A percentile compares a stretch with the other conserved stretches of the same genome.
These are phyloP conservation scores for Drosophila multiciliata DNA, from an alignment of 2,888 invertebrate genomes.

Conservation along the genomic window DNA sequence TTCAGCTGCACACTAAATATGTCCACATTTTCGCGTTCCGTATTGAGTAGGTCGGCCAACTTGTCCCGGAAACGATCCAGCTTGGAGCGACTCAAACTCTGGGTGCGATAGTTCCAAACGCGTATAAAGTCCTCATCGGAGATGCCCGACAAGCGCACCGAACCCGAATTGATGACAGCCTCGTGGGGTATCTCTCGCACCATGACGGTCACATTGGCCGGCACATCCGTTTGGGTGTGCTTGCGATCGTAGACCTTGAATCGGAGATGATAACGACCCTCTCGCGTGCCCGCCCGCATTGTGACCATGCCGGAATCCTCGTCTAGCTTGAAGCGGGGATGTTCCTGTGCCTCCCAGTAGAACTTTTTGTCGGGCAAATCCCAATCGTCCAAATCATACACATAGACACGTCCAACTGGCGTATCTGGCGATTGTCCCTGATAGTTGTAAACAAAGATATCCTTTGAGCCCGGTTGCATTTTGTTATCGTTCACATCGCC, in stretches of 20 bases:
- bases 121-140: constrained; percentile 98
- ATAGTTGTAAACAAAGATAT: constrained; percentile 98
- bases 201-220: constrained; percentile 97
- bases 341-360: constrained; percentile 95
- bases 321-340: constrained; percentile 94
- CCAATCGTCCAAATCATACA: constrained; percentile 99
- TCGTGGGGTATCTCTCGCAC: constrained; percentile 98
- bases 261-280: constrained; percentile 92
- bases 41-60: constrained; percentile 93
- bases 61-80: constrained; percentile 95
- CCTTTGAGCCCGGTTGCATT: constrained; percentile 98
- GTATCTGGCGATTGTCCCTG: constrained; percentile 95
- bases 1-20: constrained; percentile 97
- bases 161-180: constrained; percentile 97
- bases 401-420: constrained; percentile 97
- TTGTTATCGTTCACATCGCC: constrained; percentile 99
- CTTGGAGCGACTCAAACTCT: constrained; percentile 93
- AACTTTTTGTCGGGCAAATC: constrained; percentile 99
- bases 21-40: constrained; percentile 95
- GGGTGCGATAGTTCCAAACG: constrained; percentile 96
- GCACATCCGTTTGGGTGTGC: constrained; percentile 97
- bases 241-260: constrained; percentile 97
- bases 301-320: constrained; percentile 97
- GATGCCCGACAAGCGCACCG: constrained; percentile 95
- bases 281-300: constrained; percentile 96